Base-by-base conservation (phyloP, 1,140 invertebrate species). In the Spodoptera litura region DNA sequence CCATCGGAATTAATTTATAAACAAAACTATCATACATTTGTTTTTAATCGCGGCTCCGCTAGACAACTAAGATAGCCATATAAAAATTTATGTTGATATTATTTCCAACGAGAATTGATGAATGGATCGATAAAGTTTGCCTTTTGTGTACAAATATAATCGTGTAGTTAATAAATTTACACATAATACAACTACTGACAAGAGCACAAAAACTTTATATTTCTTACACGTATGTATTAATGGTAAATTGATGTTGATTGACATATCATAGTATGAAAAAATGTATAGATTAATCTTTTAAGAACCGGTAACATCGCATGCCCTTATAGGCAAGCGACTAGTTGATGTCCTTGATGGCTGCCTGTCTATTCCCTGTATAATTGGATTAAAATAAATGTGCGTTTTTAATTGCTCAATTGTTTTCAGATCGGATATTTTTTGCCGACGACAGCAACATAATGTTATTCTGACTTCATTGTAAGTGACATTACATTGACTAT, bases 341-440 rank as follows among this genome's bases (percentile, higher is more conserved):
- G 61, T 35, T 20, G 27, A 55, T 66, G 51, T 56, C 61, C 51
- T 77, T 68, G 51, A 52, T 66, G 31, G 62, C 62, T 66, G 51
- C 61, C 62, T 51, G 51, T 38, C 62, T 38, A 56, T 31, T 38
- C 68, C 11, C 44, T 68, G 27, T 75, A 68, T 77, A 76, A 76
- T 76, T 76, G 74, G 74, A 77, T 77, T 77, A 77, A 77, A 77
- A 77, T 77, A 53, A 77, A 76, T 72, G 58, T 68, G 31, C 15
- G 13, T 66, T 78, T 77, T 73, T 78, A 59, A 61, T 78, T 78
- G 55, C 64, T 78, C 66, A 72, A 78, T 78, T 78, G 77, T 78
- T 72, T 70, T 62, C 49, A 53, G 68, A 61, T 25, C 20, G 25
- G 52, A 62, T 49, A 68, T 38, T 77, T 77, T 77, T 77, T 77